These are phyloP conservation scores for Orchestes rusci DNA, from an alignment of 2,888 invertebrate species.

Conservation along the genomic window DNA sequence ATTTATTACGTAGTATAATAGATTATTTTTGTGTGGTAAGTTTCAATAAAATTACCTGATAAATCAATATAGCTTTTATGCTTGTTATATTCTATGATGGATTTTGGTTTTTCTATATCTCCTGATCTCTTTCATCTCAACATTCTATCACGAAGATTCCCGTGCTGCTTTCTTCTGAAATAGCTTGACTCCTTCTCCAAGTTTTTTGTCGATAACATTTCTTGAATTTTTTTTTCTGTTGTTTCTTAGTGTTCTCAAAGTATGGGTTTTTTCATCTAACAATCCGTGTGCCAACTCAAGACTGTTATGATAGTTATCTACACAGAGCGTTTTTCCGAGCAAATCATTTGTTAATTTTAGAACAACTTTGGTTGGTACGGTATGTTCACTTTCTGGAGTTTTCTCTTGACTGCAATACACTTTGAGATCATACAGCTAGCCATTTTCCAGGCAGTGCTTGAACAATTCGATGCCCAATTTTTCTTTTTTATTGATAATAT, in stretches of 20 bases:
- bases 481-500: not conserved
- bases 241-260: not conserved
- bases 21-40: too few species aligned
- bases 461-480: not conserved
- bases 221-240: not conserved
- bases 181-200: not conserved
- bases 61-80: slow-evolving; percentile 10
- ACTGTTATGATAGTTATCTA: not conserved
- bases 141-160: not conserved
- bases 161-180: not conserved
- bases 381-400: not conserved
- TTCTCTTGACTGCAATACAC: not conserved
- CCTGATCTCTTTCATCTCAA: slow-evolving; percentile 4
- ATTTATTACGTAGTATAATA: not conserved
- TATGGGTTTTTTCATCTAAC: not conserved
- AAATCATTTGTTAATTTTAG: not conserved
- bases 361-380: not conserved
- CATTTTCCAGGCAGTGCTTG: not conserved
- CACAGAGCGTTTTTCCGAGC: not conserved
- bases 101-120: slow-evolving; percentile 23
- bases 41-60: slow-evolving; percentile 2
- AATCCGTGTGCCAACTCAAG: not conserved
- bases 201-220: not conserved
- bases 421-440: not conserved
- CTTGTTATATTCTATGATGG: slow-evolving; percentile 14